Conservation (phyloP, 1,140 invertebrate species). For the Leucophenga varia region DNA sequence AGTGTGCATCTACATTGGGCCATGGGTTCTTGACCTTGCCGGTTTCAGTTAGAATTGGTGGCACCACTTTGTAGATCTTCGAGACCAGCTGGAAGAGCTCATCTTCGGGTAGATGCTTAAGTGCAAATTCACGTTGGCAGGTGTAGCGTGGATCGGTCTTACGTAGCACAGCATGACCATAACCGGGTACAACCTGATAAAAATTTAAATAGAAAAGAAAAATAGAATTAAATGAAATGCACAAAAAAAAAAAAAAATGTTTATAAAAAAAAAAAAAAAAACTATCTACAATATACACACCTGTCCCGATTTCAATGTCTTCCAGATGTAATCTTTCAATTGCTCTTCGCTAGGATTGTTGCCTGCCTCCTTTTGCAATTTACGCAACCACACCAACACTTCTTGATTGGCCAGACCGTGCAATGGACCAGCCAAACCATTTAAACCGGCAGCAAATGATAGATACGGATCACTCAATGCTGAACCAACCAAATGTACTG, state of each 20-base stretch:
- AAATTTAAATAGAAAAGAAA: not conserved
- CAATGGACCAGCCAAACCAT: conserved; percentile 91
- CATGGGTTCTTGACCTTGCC: conserved; percentile 99
- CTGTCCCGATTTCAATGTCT: conserved; percentile 86
- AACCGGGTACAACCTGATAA: conserved; percentile 89
- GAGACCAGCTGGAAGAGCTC: conserved; percentile 88
- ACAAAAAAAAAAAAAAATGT: not conserved
- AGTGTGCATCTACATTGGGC: conserved; percentile 98
- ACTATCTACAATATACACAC: conserved; percentile 16
- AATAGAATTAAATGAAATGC: not conserved
- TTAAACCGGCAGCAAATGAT: conserved; percentile 91
- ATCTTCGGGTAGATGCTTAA: conserved; percentile 93
- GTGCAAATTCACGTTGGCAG: conserved; percentile 92
- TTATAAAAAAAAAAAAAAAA: not conserved
- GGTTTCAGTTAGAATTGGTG: conserved; percentile 87
- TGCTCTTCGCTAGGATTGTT: conserved; percentile 82
- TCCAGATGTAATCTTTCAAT: conserved; percentile 92
- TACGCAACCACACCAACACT: conserved; percentile 83
- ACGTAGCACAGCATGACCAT: conserved; percentile 94
- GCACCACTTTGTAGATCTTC: conserved; percentile 92
- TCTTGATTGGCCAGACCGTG: conserved; percentile 97
- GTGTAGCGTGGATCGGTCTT: conserved; percentile 93
- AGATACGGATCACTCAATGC: conserved; percentile 94
- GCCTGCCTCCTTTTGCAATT: conserved; percentile 77
- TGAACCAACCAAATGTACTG: conserved; percentile 91